phyloP scores from a whole-genome alignment of 2,888 invertebrate genomes.

The Tromatobia lineatoria region DNA sequence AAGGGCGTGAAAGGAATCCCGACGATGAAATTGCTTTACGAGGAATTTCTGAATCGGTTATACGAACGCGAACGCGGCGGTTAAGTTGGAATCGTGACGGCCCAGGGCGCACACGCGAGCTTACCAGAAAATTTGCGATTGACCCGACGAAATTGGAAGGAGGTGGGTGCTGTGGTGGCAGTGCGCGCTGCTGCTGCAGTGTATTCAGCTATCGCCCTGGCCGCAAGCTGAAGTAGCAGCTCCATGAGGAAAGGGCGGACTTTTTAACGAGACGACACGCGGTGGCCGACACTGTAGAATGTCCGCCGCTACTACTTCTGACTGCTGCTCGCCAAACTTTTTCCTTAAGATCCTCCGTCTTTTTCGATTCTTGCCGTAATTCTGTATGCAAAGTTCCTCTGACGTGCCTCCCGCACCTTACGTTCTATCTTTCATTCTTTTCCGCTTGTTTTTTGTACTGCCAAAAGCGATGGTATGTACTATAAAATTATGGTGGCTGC shows the following conservation, averaged over 20 bases:
- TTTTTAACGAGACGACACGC: constrained; percentile 69
- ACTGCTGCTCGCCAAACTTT: constrained; percentile 59
- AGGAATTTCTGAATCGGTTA: constrained; percentile 84
- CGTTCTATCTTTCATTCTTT: not conserved
- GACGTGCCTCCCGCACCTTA: constrained; percentile 15
- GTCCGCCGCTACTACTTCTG: constrained; percentile 37
- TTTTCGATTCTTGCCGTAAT: constrained; percentile 45
- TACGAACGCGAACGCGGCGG: constrained; percentile 81
- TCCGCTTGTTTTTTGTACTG: constrained; percentile 7
- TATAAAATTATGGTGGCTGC: not conserved
- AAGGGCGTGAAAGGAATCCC: constrained; percentile 81
- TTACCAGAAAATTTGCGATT: constrained; percentile 85
- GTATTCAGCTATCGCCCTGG: constrained; percentile 57
- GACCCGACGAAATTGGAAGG: constrained; percentile 83
- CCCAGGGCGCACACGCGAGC: constrained; percentile 85
- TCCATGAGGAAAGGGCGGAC: constrained; percentile 59
- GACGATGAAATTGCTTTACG: constrained; percentile 83
- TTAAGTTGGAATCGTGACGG: constrained; percentile 84
- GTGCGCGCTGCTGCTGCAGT: constrained; percentile 73
- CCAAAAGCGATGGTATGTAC: constrained; percentile 3
- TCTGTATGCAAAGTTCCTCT: constrained; percentile 61
- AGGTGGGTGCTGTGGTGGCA: constrained; percentile 76
- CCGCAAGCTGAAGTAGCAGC: constrained; percentile 56
- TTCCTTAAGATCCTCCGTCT: constrained; percentile 33
- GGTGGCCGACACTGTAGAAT: constrained; percentile 38